These are phyloP conservation scores for Leuciscus idus DNA, from an alignment of 2,113 vertebrate species.

Conservation along the genomic window DNA sequence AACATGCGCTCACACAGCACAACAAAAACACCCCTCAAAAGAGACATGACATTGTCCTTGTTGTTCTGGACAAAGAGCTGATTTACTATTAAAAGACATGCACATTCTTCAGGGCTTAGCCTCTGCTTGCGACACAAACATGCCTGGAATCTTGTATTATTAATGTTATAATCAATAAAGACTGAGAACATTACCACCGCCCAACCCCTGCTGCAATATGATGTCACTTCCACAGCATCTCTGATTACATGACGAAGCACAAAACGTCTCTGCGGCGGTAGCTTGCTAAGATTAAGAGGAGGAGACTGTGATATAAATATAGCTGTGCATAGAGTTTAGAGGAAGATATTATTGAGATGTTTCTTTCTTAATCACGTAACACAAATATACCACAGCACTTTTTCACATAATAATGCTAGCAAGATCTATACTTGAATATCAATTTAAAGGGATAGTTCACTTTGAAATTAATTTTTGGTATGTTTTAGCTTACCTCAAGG, in stretches of 20 bases:
- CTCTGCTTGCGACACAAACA: neutral
- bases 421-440: neutral
- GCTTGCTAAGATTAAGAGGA: slow-evolving; percentile 1
- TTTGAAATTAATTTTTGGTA: too few relatives aligned
- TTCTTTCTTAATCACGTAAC: neutral
- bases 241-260: slow-evolving; percentile 4
- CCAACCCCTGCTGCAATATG: slow-evolving; percentile 8
- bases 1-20: slow-evolving; percentile 37
- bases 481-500: too few relatives aligned
- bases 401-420: neutral
- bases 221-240: slow-evolving; percentile 31
- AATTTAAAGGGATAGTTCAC: too few relatives aligned
- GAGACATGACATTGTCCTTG: slow-evolving; percentile 44
- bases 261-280: neutral
- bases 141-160: neutral
- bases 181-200: neutral
- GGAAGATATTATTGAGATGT: neutral
- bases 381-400: neutral
- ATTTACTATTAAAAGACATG: slow-evolving; percentile 37
- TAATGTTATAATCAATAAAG: slow-evolving; percentile 6
- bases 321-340: neutral
- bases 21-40: slow-evolving; percentile 34
- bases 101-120: slow-evolving; percentile 18
- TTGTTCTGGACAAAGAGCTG: slow-evolving; percentile 50
- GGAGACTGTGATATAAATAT: slow-evolving; percentile 13